Conservation (phyloP, 2,797 vertebrate species). For the Spinus pinus region DNA sequence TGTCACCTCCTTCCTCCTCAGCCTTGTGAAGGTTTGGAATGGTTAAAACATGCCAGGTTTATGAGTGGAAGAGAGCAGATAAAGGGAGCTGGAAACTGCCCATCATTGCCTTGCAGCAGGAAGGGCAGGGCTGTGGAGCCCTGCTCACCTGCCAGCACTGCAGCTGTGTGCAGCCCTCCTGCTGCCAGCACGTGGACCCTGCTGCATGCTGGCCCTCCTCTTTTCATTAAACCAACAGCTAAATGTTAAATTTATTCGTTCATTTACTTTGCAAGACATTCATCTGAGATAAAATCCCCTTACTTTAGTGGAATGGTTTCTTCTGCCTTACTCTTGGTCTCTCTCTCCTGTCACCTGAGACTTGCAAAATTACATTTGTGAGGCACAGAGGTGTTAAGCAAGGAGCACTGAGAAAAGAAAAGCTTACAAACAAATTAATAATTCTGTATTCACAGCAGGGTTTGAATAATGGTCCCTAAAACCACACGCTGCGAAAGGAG, state of each 20-base stretch:
- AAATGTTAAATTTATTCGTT: neutral
- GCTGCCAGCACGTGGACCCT: neutral
- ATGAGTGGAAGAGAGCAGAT: neutral
- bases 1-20: neutral
- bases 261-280: neutral
- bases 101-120: neutral
- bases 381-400: neutral
- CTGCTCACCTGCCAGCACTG: fast-evolving
- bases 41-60: neutral
- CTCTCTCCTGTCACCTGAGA: neutral
- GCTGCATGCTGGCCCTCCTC: neutral
- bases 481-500: neutral
- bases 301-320: neutral
- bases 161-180: neutral
- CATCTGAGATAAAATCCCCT: neutral
- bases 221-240: neutral
- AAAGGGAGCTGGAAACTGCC: neutral
- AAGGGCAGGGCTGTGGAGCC: neutral
- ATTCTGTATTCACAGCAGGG: slow-evolving; percentile 22
- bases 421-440: neutral
- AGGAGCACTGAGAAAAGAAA: neutral
- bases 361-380: neutral
- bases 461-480: slow-evolving; percentile 20
- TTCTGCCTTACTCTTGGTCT: neutral
- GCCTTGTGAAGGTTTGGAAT: neutral